Base-by-base conservation (phyloP, 2,113 vertebrate species). In the Larimichthys crocea region DNA sequence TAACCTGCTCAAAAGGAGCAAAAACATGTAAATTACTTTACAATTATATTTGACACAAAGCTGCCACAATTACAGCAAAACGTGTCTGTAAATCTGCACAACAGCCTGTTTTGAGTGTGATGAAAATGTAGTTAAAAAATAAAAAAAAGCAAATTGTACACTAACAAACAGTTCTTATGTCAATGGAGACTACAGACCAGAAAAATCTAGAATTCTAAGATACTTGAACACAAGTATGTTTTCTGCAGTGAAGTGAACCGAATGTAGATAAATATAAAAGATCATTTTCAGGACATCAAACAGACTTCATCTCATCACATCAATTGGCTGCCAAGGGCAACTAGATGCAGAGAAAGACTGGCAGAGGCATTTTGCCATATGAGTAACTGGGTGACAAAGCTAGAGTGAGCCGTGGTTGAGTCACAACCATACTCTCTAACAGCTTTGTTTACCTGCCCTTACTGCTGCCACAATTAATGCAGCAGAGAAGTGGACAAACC, bases 371-470 rank as follows among this genome's bases (percentile, higher is more conserved):
- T 77, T 85, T 89, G 82, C 17, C 74, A 79, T 53, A 53, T 78
- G 75, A 81, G 73, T 76, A 82, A 85, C 68, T 75, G 61, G 68
- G 80, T 78, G 78, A 84, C 80, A 71, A 74, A 65, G 76, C 82
- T 46, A 55, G 59, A 83, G 76, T 62, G 76, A 91, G 84, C 84
- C 42, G 16, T 0, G 49, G 82, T 22, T 89, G 85, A 92, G 83
- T 91, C 89, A 91, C 89, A 82, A 79, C 79, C 65, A 64, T 40
- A 64, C 85, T 88, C 87, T 84, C 80, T 60, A 91, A 88, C 85
- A 92, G 90, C 90, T 92, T 93, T 93, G 92, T 94, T 94, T 94
- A 92, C 79, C 82, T 91, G 91, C 86, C 90, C 92, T 86, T 74
- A 64, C 74, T 79, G 88, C 77, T 77, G 88, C 69, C 83, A 86